These are phyloP conservation scores for Poeciliopsis prolifica DNA, from an alignment of 2,113 vertebrate species.

Conservation along the genomic window DNA sequence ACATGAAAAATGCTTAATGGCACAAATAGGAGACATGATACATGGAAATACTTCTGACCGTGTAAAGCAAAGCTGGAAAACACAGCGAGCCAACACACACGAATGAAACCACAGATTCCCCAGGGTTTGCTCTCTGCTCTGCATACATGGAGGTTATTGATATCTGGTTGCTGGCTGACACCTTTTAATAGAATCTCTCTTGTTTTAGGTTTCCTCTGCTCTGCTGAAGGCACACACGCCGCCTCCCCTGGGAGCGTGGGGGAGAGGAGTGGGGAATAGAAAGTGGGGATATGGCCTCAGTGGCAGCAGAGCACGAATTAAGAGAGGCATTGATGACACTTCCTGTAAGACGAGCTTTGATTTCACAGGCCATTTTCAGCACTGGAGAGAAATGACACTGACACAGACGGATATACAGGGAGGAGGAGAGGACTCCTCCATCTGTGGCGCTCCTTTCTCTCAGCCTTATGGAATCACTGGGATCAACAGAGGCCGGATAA, in stretches of 20 bases:
- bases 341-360: slow-evolving; percentile 78
- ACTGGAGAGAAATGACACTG: slow-evolving; percentile 71
- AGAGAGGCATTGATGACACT: slow-evolving; percentile 75
- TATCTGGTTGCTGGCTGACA: slow-evolving; percentile 80
- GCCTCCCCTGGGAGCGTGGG: slow-evolving; percentile 34
- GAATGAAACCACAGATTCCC: slow-evolving; percentile 73
- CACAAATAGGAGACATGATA: slow-evolving; percentile 70
- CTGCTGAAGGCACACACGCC: slow-evolving; percentile 61
- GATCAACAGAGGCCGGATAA: background rate
- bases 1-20: slow-evolving; percentile 65
- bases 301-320: slow-evolving; percentile 54
- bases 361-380: slow-evolving; percentile 76
- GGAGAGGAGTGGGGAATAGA: slow-evolving; percentile 33
- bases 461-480: background rate
- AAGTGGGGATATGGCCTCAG: slow-evolving; percentile 38
- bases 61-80: slow-evolving; percentile 46
- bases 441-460: slow-evolving; percentile 31
- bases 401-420: slow-evolving; percentile 64
- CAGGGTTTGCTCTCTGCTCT: slow-evolving; percentile 60
- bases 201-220: slow-evolving; percentile 74
- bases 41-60: slow-evolving; percentile 56
- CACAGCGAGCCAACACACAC: slow-evolving; percentile 44
- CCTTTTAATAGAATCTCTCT: slow-evolving; percentile 80
- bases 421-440: slow-evolving; percentile 75
- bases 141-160: slow-evolving; percentile 76